Evolutionary conservation across 1,140 invertebrate species (phyloP).

Genomic region (Helicoverpa armigera): DNA sequence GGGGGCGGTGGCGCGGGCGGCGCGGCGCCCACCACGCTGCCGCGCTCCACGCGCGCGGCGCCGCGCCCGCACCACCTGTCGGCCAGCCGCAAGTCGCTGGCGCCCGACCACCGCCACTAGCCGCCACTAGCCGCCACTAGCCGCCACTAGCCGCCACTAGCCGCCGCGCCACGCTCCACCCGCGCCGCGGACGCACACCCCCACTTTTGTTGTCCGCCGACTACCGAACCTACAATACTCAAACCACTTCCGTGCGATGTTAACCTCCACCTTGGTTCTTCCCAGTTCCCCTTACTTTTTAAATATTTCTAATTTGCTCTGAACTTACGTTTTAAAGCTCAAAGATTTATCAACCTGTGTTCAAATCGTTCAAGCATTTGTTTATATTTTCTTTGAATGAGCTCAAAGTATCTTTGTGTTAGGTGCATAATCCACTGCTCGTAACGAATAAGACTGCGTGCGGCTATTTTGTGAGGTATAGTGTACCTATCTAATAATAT

Average conservation of each 20-base stretch:
- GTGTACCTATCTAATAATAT: conserved; percentile 43
- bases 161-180: background rate
- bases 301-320: background rate
- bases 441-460: conserved; percentile 62
- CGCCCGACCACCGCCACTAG: conserved; percentile 85
- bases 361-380: background rate
- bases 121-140: conserved; percentile 12
- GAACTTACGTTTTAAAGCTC: conserved; percentile 32
- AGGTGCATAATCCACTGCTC: conserved; percentile 45
- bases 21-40: conserved; percentile 82
- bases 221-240: conserved; percentile 18
- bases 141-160: background rate
- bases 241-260: conserved; percentile 15
- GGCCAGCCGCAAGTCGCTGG: conserved; percentile 85
- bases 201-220: conserved; percentile 19
- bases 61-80: conserved; percentile 82
- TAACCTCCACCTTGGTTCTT: background rate
- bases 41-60: conserved; percentile 82
- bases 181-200: background rate
- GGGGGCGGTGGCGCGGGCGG: conserved; percentile 68
- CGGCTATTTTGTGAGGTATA: conserved; percentile 58
- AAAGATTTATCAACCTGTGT: conserved; percentile 21
- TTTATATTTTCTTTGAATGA: conserved; percentile 6
- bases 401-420: conserved; percentile 45
- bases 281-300: conserved; percentile 1